phyloP scores from a whole-genome alignment of 2,797 vertebrate genomes.

The Synaphobranchus kaupii region DNA sequence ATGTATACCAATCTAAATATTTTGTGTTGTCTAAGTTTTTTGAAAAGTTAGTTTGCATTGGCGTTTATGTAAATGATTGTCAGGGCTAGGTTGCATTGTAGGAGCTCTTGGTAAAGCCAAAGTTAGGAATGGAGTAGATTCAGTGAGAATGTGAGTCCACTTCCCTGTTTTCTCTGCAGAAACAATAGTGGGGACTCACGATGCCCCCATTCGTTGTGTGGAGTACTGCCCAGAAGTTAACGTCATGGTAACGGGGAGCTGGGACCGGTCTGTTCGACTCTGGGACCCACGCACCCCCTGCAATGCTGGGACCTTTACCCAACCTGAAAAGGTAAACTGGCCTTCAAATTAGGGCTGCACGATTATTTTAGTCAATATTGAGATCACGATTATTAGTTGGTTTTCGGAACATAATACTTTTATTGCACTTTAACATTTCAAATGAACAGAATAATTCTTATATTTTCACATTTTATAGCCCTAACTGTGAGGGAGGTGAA shows the following conservation, averaged over 20 bases:
- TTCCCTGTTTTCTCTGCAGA: conserved; percentile 65
- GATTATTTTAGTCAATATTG: not conserved
- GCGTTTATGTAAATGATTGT: too few species aligned
- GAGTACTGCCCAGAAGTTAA: conserved; percentile 97
- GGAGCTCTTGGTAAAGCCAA: not conserved
- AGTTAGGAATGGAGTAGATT: not conserved
- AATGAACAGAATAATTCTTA: too few species aligned
- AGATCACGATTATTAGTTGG: not conserved
- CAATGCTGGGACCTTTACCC: conserved; percentile 96
- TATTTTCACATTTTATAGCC: too few species aligned
- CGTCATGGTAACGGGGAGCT: conserved; percentile 98
- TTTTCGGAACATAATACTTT: not conserved
- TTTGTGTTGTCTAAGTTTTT: too few species aligned
- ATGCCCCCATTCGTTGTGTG: conserved; percentile 92
- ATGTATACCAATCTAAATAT: too few species aligned
- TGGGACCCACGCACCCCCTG: conserved; percentile 97
- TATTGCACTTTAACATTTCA: too few species aligned
- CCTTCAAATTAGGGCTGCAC: not conserved
- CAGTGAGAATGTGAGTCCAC: not conserved
- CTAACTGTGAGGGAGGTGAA: too few species aligned
- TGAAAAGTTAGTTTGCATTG: too few species aligned
- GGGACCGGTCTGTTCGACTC: conserved; percentile 93
- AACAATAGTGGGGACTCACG: conserved; percentile 89
- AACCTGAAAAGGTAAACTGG: conserved; percentile 88
- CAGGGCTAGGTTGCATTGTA: too few species aligned